Evolutionary conservation across 2,113 vertebrate genomes (phyloP).

Genomic region (Leptodactylus fuscus): DNA sequence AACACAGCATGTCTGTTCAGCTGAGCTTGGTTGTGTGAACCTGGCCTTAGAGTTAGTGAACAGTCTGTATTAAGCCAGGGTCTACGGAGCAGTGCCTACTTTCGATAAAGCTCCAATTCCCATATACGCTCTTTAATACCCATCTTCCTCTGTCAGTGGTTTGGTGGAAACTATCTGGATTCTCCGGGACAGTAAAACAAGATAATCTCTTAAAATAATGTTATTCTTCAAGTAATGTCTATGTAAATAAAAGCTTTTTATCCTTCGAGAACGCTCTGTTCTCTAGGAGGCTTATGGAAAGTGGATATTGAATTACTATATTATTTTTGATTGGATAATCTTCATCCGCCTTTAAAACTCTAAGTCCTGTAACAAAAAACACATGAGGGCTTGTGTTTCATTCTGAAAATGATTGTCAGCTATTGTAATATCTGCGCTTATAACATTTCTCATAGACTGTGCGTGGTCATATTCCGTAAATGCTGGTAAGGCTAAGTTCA

Average conservation of each 20-base stretch:
- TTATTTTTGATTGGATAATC: constrained; percentile 45
- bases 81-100: neutral
- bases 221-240: constrained; percentile 50
- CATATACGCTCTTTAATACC: neutral
- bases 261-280: constrained; percentile 20
- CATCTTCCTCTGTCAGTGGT: neutral
- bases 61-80: too few species aligned
- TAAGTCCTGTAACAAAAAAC: constrained; percentile 45
- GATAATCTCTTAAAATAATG: constrained; percentile 47
- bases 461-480: neutral
- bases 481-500: neutral
- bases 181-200: constrained; percentile 7
- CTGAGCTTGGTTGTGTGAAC: too few species aligned
- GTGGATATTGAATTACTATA: constrained; percentile 45
- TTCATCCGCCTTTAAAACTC: constrained; percentile 36
- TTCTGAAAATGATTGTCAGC: neutral
- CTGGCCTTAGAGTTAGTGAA: too few species aligned
- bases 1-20: too few species aligned
- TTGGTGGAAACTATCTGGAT: constrained; percentile 30
- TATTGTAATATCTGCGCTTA: constrained; percentile 18
- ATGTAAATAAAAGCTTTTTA: constrained; percentile 50
- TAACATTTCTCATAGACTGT: neutral
- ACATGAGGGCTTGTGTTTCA: constrained; percentile 24
- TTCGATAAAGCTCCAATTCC: neutral
- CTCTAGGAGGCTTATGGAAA: constrained; percentile 30